phyloP scores from a whole-genome alignment of 2,113 vertebrate species.

The Megaptera novaeangliae region DNA sequence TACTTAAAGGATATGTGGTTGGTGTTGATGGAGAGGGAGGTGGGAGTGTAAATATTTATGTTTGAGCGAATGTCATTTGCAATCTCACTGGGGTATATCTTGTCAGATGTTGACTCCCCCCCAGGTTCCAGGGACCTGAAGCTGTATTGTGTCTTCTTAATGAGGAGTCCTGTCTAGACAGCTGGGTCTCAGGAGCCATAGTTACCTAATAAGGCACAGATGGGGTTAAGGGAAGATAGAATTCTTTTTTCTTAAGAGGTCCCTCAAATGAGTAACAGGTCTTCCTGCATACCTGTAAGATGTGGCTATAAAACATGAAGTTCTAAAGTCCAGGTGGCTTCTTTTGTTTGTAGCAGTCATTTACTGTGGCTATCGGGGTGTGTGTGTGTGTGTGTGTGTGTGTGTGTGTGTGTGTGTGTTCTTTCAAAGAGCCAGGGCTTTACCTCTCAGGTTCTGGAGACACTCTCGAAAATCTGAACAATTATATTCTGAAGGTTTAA shows the following conservation, averaged over 20 bases:
- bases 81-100: neutral
- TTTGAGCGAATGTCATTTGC: neutral
- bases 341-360: neutral
- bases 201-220: neutral
- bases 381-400: neutral
- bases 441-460: neutral
- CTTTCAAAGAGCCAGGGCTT: neutral
- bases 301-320: neutral
- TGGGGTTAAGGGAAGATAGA: neutral
- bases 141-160: neutral
- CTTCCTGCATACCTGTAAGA: neutral
- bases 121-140: neutral
- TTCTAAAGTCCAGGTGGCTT: neutral
- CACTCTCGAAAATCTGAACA: neutral
- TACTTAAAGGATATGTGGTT: neutral
- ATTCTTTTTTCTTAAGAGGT: neutral
- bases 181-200: neutral
- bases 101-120: neutral
- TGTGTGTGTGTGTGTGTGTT: neutral
- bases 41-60: neutral
- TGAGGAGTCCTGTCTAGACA: neutral
- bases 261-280: neutral
- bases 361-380: neutral
- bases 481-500: neutral
- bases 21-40: neutral